These are phyloP conservation scores for Nannoperca obscura DNA, from an alignment of 2,797 vertebrate genomes.

Conservation along the genomic window DNA sequence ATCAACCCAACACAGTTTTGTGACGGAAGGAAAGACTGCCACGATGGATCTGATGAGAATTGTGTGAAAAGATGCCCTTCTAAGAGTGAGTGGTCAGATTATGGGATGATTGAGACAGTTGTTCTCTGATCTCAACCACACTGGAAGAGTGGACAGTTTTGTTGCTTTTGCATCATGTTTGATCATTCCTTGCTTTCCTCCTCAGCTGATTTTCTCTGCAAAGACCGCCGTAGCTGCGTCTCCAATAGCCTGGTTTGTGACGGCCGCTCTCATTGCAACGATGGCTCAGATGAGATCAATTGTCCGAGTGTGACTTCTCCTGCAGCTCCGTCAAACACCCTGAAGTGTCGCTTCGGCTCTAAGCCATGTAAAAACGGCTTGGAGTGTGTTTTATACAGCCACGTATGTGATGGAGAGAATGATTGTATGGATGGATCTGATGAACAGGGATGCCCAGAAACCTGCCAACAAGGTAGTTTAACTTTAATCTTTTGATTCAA, in stretches of 20 bases:
- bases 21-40: conserved; percentile 88
- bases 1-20: conserved; percentile 84
- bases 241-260: conserved; percentile 72
- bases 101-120: neutral
- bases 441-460: conserved; percentile 74
- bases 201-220: conserved; percentile 69
- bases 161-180: neutral
- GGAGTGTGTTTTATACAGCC: conserved; percentile 84
- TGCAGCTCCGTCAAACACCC: neutral
- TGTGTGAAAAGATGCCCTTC: conserved; percentile 81
- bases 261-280: conserved; percentile 73
- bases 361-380: conserved; percentile 80
- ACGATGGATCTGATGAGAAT: conserved; percentile 88
- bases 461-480: conserved; percentile 67
- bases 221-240: conserved; percentile 70
- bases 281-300: conserved; percentile 75
- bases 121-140: neutral
- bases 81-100: conserved; percentile 72
- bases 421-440: conserved; percentile 86
- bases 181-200: neutral
- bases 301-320: conserved; percentile 36
- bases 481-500: neutral
- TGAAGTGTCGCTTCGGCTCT: conserved; percentile 65
- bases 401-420: conserved; percentile 87
- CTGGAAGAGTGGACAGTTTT: neutral